Evolutionary conservation across 1,140 invertebrate genomes (phyloP), one percentile per base, ranked within the genome.

Genomic region (Drosophila rhopaloa): DNA sequence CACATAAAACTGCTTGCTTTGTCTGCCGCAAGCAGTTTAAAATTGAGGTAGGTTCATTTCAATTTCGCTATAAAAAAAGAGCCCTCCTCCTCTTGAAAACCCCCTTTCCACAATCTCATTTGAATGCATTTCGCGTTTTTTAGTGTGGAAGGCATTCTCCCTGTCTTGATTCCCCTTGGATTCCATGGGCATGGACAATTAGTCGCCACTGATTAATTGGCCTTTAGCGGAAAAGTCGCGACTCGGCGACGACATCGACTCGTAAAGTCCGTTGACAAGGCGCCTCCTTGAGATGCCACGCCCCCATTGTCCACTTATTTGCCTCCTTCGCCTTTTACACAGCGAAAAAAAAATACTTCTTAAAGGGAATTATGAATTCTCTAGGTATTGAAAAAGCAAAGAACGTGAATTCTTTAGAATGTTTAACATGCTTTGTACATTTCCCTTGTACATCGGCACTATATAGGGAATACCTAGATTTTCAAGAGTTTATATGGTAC

Each of bases 181-280:
- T 48, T 47, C 65, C 65, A 46, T 43, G 47, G 65, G 58, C 55
- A 86, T 79, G 73, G 59, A 73, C 82, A 86, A 86, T 86, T 86
- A 86, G 79, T 61, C 50, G 50, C 46, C 67, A 37, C 77, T 88
- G 83, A 88, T 88, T 88, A 88, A 88, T 88, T 88, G 77, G 63
- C 76, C 55, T 55, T 71, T 71, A 46, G 48, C 58, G 60, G 47
- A 70, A 68, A 62, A 76, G 84, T 76, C 75, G 83, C 82, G 79
- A 86, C 79, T 54, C 62, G 61, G 50, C 74, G 74, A 76, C 65
- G 60, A 58, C 57, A 61, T 53, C 29, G 16, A 47, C 65, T 57
- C 50, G 62, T 68, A 54, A 73, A 46, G 56, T 53, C 8, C 16
- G 38, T 13, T 79, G 76, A 41, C 55, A 57, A 59, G 57, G 51